phyloP scores from a whole-genome alignment of 2,113 vertebrate genomes.

The Sylvicapra grimmia region DNA sequence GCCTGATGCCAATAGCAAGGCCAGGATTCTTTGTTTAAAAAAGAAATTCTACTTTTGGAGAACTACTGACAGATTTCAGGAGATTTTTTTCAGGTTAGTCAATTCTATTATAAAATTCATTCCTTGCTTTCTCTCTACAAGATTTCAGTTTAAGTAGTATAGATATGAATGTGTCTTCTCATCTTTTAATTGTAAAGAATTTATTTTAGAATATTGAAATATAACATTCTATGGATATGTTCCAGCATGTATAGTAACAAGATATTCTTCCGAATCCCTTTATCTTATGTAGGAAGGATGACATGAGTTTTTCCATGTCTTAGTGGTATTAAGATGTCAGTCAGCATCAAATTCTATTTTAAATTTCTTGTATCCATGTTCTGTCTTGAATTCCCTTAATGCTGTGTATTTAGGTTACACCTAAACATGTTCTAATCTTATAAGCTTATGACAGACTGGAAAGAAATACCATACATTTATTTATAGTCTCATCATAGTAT shows the following conservation, averaged over 20 bases:
- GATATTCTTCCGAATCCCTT: slow-evolving; percentile 49
- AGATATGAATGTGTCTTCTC: neutral
- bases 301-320: slow-evolving; percentile 52
- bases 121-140: neutral
- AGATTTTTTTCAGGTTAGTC: slow-evolving; percentile 30
- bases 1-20: neutral
- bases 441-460: slow-evolving; percentile 25
- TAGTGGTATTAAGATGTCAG: slow-evolving; percentile 57
- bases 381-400: slow-evolving; percentile 38
- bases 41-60: slow-evolving; percentile 17
- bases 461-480: slow-evolving; percentile 30
- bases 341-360: slow-evolving; percentile 50
- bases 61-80: neutral
- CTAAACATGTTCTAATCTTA: slow-evolving; percentile 37
- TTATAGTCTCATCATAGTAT: slow-evolving; percentile 18
- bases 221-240: neutral
- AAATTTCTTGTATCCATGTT: slow-evolving; percentile 45
- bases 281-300: slow-evolving; percentile 38
- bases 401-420: slow-evolving; percentile 26
- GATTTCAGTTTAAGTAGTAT: slow-evolving; percentile 14
- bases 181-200: slow-evolving; percentile 19
- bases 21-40: neutral
- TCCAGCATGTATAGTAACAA: slow-evolving; percentile 24
- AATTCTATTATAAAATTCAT: slow-evolving; percentile 8
- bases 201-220: neutral